phyloP scores from a whole-genome alignment of 2,113 vertebrate genomes.

The Corythornis vintsioides region DNA sequence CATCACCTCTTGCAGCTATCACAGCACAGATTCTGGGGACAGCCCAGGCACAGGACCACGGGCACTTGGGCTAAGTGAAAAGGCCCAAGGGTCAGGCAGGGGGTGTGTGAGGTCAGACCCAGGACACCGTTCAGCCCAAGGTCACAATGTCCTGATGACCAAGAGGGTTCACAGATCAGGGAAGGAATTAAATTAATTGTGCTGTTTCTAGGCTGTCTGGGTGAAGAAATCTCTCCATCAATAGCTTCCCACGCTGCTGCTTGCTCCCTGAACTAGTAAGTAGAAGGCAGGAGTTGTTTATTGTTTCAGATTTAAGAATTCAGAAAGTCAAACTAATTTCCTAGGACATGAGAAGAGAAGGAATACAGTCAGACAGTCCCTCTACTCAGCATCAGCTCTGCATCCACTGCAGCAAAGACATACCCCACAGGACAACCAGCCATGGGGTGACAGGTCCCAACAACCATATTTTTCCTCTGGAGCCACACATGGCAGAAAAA shows the following conservation, averaged over 20 bases:
- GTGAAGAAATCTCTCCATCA: rapidly evolving
- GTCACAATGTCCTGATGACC: not conserved
- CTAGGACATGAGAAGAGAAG: not conserved
- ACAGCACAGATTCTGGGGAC: not conserved
- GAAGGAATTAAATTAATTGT: not conserved
- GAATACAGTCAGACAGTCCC: not conserved
- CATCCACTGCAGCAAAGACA: not conserved
- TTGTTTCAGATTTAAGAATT: constrained; percentile 1
- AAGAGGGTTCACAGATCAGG: not conserved
- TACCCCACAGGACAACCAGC: not conserved
- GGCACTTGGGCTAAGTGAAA: not conserved
- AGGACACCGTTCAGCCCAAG: not conserved
- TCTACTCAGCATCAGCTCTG: not conserved
- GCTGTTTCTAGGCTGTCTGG: not conserved
- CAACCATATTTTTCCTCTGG: not conserved
- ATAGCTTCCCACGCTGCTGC: not conserved
- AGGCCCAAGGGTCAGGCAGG: not conserved
- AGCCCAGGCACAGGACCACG: not conserved
- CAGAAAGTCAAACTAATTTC: not conserved
- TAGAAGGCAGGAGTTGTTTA: not conserved
- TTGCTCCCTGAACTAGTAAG: not conserved
- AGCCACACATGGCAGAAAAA: not conserved
- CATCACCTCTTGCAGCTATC: not conserved
- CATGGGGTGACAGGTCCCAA: not conserved
- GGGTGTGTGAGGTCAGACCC: not conserved